Conservation (phyloP, 2,113 vertebrate genomes). For the Ptychochromis oligacanthus region DNA sequence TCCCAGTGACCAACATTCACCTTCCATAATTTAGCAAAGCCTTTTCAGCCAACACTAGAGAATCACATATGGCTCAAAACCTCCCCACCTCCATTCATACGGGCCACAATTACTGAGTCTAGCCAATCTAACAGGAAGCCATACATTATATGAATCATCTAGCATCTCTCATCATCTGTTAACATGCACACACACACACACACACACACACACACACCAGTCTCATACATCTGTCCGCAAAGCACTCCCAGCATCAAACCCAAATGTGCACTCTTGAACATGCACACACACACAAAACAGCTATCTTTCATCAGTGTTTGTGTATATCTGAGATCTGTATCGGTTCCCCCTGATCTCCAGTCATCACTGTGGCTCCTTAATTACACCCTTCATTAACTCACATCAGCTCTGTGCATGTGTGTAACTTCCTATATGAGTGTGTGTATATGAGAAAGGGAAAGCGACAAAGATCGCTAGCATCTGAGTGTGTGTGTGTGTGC, state of each 20-base stretch:
- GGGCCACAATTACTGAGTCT: constrained; percentile 56
- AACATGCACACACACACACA: neutral
- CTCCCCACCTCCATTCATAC: constrained; percentile 37
- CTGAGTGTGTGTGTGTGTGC: constrained; percentile 22
- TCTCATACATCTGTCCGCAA: constrained; percentile 50
- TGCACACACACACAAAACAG: constrained; percentile 26
- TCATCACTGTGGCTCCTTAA: constrained; percentile 76
- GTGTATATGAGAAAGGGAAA: neutral
- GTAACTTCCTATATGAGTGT: constrained; percentile 28
- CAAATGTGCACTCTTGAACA: constrained; percentile 25
- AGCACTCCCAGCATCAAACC: constrained; percentile 23
- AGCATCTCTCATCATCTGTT: constrained; percentile 45
- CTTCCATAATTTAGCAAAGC: constrained; percentile 62
- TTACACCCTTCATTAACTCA: constrained; percentile 80
- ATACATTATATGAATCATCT: constrained; percentile 61
- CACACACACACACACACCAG: constrained; percentile 23
- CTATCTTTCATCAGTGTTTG: constrained; percentile 76
- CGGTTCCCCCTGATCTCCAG: constrained; percentile 70
- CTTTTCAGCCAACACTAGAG: neutral
- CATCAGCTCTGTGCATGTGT: constrained; percentile 68
- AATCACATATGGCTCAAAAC: constrained; percentile 21
- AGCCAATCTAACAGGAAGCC: constrained; percentile 65
- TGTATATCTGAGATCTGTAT: constrained; percentile 78
- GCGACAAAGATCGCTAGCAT: neutral
- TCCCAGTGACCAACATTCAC: constrained; percentile 69